phyloP scores from a whole-genome alignment of 2,113 vertebrate species.

The Oryzias curvinotus region DNA sequence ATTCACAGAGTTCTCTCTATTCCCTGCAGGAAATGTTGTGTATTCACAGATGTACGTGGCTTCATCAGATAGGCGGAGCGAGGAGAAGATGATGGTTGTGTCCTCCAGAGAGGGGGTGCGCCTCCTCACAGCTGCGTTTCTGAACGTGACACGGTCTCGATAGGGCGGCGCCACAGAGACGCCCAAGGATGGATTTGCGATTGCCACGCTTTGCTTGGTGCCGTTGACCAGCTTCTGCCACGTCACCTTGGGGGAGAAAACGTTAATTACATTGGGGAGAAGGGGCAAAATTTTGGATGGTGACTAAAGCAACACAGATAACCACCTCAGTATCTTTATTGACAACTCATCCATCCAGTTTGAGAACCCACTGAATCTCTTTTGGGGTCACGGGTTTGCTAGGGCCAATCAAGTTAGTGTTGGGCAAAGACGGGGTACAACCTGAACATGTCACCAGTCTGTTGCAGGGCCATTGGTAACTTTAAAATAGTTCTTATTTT shows the following conservation, averaged over 20 bases:
- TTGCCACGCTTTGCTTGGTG: slow-evolving; percentile 94
- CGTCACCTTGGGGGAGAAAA: slow-evolving; percentile 82
- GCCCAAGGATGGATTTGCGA: slow-evolving; percentile 91
- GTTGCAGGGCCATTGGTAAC: no score
- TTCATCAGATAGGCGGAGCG: slow-evolving; percentile 88
- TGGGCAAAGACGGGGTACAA: no score
- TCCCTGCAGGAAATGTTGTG: slow-evolving; percentile 93
- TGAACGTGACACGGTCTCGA: slow-evolving; percentile 87
- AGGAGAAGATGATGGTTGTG: slow-evolving; percentile 89
- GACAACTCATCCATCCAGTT: no score
- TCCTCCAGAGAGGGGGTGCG: slow-evolving; percentile 88
- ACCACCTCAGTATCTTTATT: no score
- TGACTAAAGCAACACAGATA: no score
- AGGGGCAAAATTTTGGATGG: no score
- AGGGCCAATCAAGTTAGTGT: no score
- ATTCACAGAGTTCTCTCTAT: slow-evolving; percentile 92
- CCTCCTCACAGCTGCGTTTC: slow-evolving; percentile 83
- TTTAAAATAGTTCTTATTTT: no score
- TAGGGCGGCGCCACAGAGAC: slow-evolving; percentile 89
- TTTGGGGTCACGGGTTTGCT: no score
- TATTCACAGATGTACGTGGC: slow-evolving; percentile 97
- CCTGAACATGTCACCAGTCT: no score
- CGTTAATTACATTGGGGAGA: no score
- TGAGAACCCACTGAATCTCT: no score
- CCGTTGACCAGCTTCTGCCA: slow-evolving; percentile 96